A percentile compares a stretch with the other conserved stretches of the same genome.
phyloP scores from a whole-genome alignment of 2,113 vertebrate genomes.

The Mesoclemmys tuberculata region DNA sequence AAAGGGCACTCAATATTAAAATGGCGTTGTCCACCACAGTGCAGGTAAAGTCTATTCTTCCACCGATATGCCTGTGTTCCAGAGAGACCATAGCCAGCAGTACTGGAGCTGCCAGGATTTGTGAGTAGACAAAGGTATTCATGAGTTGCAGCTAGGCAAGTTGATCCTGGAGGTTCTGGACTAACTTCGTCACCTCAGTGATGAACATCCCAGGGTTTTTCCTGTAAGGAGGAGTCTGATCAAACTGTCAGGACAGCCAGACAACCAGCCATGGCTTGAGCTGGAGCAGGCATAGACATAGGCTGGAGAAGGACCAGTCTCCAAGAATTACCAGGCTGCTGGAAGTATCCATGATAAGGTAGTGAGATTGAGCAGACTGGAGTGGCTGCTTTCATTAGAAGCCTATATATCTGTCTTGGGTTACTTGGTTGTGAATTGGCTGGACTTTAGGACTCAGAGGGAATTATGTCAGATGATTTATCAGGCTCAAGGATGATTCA shows the following conservation, averaged over 20 bases:
- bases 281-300: not conserved
- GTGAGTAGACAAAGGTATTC: not conserved
- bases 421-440: not conserved
- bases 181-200: not conserved
- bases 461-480: no score
- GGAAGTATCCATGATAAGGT: not conserved
- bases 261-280: not conserved
- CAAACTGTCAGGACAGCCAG: not conserved
- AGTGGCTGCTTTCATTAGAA: not conserved
- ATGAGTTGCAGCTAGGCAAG: not conserved
- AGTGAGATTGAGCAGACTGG: not conserved
- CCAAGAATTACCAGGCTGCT: not conserved
- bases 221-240: not conserved
- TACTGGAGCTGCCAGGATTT: not conserved
- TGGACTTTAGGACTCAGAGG: no score
- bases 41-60: not conserved
- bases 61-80: not conserved
- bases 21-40: no score
- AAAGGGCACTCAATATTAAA: not conserved
- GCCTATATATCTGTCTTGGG: not conserved
- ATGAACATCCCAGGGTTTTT: not conserved
- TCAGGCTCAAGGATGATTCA: no score
- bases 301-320: not conserved
- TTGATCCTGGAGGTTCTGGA: not conserved
- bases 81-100: not conserved